Evolutionary conservation across 1,140 invertebrate genomes (phyloP), one percentile per base, ranked within the genome.

Genomic region (Ladona fulva): DNA sequence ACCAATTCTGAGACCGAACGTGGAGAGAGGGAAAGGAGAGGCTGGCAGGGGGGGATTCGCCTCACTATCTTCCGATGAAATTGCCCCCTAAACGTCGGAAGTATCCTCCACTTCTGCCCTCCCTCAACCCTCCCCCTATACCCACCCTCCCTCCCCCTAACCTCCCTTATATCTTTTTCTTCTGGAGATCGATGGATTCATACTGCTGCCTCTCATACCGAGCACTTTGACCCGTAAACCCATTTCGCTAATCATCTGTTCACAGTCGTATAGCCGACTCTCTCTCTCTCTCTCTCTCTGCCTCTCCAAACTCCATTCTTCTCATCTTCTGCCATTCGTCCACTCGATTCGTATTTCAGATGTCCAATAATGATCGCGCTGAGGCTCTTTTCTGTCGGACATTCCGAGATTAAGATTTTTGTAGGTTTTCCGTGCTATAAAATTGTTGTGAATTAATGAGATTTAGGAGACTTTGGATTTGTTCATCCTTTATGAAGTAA

Each of bases 1-100:
- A 66, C 52, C 52, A 66, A 66, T 66, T 66, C 52, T 66, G 52
- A 66, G 52, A 66, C 52, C 52, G 52, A 66, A 66, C 52, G n/a
- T 12, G 52, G 5, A 66, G 52, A 12, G 52, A 52, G 44, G 44
- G 19, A 19, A 52, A 19, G 44, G 44, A 10, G 44, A 10, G 44
- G 19, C 10, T 16, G 3, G 52, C 14, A 12, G 52, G 12, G 52
- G 10, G 44, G 44, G 44, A 19, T 52, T 10, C 19, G 10, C 1
- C n/a, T 66, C 8, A 37, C 29, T 5, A 19, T 66, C 52, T 66
- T 66, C 52, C n/a, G 52, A 66, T 16, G 52, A 66, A 66, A 66
- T 66, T 66, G 52, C 52, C 52, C 52, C 52, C 52, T 6, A 66
- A 66, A 66, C 52, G 52, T 66, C 52, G 52, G 52, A 66, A 66